A percentile compares a stretch with the other conserved stretches of the same genome.
Conservation (phyloP, 2,888 invertebrate species). For the Listrodromus nycthemerus region DNA sequence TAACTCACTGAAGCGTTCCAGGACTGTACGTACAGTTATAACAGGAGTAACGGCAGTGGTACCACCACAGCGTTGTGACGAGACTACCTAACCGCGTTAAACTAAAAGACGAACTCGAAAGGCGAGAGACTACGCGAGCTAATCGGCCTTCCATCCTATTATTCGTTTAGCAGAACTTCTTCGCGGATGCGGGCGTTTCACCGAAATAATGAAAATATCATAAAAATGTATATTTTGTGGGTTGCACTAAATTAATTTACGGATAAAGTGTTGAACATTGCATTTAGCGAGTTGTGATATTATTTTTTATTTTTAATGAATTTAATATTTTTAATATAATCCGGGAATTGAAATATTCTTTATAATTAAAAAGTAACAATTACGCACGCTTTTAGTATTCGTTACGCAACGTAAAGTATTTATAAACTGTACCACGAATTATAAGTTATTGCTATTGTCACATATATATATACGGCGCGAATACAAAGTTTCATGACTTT, state of each 20-base stretch:
- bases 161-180: slow-evolving; percentile 75
- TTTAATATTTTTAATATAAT: too few relatives aligned
- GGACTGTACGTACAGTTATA: slow-evolving; percentile 54
- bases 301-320: neutral
- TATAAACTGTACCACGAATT: neutral
- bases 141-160: slow-evolving; percentile 77
- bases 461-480: slow-evolving; percentile 28
- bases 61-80: slow-evolving; percentile 42
- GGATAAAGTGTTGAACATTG: neutral
- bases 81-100: slow-evolving; percentile 74
- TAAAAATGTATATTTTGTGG: slow-evolving; percentile 25
- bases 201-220: slow-evolving; percentile 23
- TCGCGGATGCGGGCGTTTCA: slow-evolving; percentile 6
- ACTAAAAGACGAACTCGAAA: slow-evolving; percentile 77
- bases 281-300: neutral
- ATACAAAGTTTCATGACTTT: slow-evolving; percentile 49
- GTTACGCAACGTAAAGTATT: neutral
- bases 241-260: slow-evolving; percentile 11
- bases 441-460: slow-evolving; percentile 13
- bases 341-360: neutral
- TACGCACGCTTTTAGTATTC: neutral
- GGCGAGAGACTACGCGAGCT: slow-evolving; percentile 70
- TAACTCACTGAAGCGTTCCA: slow-evolving; percentile 61
- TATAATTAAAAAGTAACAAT: neutral
- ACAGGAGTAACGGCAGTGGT: slow-evolving; percentile 16